A percentile compares a stretch with the other conserved stretches of the same genome.
phyloP scores from a whole-genome alignment of 2,113 vertebrate species.

The Capra hircus region DNA sequence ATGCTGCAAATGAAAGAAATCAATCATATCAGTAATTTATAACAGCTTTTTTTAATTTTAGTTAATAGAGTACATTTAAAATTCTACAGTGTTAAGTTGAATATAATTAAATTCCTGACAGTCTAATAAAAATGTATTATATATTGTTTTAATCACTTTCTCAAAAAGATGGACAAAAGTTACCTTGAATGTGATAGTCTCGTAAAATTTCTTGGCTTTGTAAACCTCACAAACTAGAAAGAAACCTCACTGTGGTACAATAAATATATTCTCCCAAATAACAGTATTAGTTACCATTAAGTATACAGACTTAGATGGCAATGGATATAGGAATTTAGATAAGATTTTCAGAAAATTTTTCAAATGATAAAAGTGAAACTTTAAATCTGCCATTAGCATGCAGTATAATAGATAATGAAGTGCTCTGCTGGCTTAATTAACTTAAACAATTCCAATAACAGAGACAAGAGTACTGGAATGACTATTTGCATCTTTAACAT shows the following conservation, averaged over 20 bases:
- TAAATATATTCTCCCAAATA: conserved; percentile 13
- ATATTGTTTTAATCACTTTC: conserved; percentile 54
- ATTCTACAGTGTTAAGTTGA: conserved; percentile 54
- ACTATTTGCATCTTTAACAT: conserved; percentile 61
- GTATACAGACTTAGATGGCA: background rate
- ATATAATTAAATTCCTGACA: conserved; percentile 53
- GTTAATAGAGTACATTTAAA: conserved; percentile 41
- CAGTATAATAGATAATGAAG: conserved; percentile 56
- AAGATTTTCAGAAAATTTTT: conserved; percentile 4
- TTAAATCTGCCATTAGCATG: conserved; percentile 51
- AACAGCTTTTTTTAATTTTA: conserved; percentile 25
- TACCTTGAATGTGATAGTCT: background rate
- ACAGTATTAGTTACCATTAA: conserved; percentile 7
- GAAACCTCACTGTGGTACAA: background rate
- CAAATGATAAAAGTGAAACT: conserved; percentile 37
- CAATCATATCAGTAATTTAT: conserved; percentile 61
- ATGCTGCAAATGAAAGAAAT: conserved; percentile 85
- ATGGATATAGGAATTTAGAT: conserved; percentile 20
- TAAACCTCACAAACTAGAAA: conserved; percentile 11
- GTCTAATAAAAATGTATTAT: conserved; percentile 55
- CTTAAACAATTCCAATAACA: conserved; percentile 54
- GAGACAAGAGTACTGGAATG: conserved; percentile 40
- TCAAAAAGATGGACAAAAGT: conserved; percentile 50
- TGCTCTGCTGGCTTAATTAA: conserved; percentile 62
- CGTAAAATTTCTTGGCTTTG: conserved; percentile 31